Evolutionary conservation across 2,113 vertebrate species (phyloP), one percentile per base, ranked within the genome.

Genomic region (Numida meleagris): DNA sequence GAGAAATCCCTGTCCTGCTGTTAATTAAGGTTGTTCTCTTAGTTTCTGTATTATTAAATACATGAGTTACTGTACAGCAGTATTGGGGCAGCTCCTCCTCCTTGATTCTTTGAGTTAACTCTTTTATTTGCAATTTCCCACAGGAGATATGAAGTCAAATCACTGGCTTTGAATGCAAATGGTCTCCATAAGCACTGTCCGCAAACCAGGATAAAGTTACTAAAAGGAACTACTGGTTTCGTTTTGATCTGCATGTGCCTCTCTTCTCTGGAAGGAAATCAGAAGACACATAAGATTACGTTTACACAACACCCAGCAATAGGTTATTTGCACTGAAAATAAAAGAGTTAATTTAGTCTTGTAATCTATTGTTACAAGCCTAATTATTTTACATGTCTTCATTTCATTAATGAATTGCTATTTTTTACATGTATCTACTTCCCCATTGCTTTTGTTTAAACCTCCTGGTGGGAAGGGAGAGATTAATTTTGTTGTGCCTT

Each of bases 371-470:
- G 95, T 97, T 98, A 98, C 97, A 98, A 97, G 93, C 84, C 94
- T 97, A 97, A 98, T 98, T 97, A 98, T 98, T 98, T 98, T 97
- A 95, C 95, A 97, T 94, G 96, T 97, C 97, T 98, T 97, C 94
- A 98, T 98, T 98, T 97, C 95, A 98, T 98, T 98, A 98, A 98
- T 97, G 96, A 98, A 98, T 98, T 97, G 95, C 91, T 95, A 92
- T 83, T 97, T 98, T 98, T 97, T 97, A 95, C 94, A 80, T 90
- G 75, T 91, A 63, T 97, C 95, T 97, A 72, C 97, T 98, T 98
- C 98, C 97, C 98, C 97, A 98, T 98, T 98, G 98, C 97, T 98
- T 98, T 98, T 98, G 97, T 98, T 98, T 98, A 98, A 98, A 97
- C 98, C 98, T 98, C 98, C 98, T 98, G 94, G 93, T 98, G 98